Conservation (phyloP, 2,797 vertebrate genomes). For the Thunnus albacares region DNA sequence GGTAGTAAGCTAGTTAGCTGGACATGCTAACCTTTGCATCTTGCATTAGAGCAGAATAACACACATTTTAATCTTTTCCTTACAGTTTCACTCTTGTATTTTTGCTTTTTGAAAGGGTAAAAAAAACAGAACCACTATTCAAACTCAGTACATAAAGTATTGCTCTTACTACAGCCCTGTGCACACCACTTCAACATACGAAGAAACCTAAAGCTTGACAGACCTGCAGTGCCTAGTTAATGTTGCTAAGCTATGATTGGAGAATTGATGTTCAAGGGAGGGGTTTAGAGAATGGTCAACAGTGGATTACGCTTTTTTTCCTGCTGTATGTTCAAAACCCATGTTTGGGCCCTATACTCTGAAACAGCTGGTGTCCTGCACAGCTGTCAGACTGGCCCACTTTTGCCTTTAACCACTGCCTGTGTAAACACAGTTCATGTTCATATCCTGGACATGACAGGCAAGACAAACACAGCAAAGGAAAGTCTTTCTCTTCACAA, state of each 20-base stretch:
- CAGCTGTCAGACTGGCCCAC: slow-evolving; percentile 31
- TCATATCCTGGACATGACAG: not conserved
- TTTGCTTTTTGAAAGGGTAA: not conserved
- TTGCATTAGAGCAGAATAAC: not conserved
- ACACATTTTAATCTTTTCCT: not conserved
- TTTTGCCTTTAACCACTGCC: not conserved
- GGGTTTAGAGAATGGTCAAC: not conserved
- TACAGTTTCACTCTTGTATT: not conserved
- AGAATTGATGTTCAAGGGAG: not conserved
- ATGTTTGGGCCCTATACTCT: not conserved
- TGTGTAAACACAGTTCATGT: not conserved
- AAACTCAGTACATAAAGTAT: not conserved
- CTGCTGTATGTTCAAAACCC: not conserved
- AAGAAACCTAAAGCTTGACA: not conserved
- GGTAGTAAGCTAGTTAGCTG: not conserved
- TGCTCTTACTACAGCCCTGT: not conserved
- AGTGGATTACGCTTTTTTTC: not conserved
- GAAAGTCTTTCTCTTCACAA: slow-evolving; percentile 14
- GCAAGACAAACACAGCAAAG: slow-evolving; percentile 1
- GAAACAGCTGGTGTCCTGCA: slow-evolving; percentile 50
- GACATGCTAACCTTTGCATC: not conserved
- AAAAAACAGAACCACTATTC: not conserved
- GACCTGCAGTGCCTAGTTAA: not conserved
- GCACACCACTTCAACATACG: not conserved
- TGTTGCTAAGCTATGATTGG: not conserved